phyloP scores from a whole-genome alignment of 2,797 vertebrate species.

The Scolopax bukidnonensis region DNA sequence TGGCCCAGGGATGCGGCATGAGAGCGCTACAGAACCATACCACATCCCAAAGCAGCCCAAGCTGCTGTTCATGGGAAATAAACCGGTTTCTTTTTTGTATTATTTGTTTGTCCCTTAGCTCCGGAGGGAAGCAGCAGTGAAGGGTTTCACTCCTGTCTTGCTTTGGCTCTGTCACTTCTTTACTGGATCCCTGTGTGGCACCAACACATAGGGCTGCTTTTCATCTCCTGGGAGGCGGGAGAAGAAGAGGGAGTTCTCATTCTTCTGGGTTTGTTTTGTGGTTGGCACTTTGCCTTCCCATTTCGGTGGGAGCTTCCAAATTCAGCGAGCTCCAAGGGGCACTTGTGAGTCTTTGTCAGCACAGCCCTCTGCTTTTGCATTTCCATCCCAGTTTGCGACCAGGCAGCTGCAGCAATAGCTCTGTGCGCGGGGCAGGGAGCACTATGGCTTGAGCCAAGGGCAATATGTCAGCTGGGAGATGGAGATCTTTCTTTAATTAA shows the following conservation, averaged over 20 bases:
- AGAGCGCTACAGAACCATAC: not conserved
- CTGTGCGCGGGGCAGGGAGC: not conserved
- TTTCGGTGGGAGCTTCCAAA: not conserved
- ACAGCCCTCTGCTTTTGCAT: not conserved
- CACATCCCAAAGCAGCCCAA: not conserved
- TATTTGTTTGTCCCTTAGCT: not conserved
- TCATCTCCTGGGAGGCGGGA: not conserved
- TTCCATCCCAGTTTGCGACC: not conserved
- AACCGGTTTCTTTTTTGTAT: not conserved
- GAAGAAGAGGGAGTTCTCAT: not conserved
- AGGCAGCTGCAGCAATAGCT: not conserved
- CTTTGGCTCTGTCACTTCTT: not conserved
- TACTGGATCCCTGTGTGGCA: not conserved
- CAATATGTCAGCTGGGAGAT: not conserved
- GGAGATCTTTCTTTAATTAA: conserved; percentile 11
- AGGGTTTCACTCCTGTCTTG: not conserved
- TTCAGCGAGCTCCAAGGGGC: not conserved
- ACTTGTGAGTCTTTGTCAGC: not conserved
- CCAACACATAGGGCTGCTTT: not conserved
- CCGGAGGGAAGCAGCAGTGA: not conserved
- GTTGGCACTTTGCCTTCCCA: not conserved
- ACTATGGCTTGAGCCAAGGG: not conserved
- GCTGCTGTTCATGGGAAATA: not conserved
- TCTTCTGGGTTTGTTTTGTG: not conserved
- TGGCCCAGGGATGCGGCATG: not conserved